Percentiles rank a stretch among this genome's conserved stretches.
These are phyloP conservation scores for Onychostruthus taczanowskii DNA, from an alignment of 2,113 vertebrate genomes.

Conservation along the genomic window DNA sequence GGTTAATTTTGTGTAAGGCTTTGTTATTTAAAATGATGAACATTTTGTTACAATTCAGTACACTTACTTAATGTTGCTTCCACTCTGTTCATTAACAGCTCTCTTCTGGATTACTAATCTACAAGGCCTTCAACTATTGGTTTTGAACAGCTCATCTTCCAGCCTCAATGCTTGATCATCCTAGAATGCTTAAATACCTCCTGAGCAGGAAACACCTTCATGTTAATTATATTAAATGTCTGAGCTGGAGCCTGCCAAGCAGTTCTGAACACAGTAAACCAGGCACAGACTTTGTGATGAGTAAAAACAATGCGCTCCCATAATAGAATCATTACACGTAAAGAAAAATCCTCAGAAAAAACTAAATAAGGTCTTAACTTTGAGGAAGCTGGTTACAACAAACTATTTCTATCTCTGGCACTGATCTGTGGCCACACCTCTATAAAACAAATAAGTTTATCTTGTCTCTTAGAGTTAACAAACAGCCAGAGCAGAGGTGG, in stretches of 20 bases:
- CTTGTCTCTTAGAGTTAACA: background rate
- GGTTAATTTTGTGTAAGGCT: slow-evolving; percentile 25
- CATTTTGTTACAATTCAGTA: slow-evolving; percentile 45
- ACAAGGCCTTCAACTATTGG: background rate
- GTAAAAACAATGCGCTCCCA: background rate
- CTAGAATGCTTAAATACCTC: background rate
- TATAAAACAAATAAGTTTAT: background rate
- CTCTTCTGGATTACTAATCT: slow-evolving; percentile 24
- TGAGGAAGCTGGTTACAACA: background rate
- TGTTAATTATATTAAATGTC: slow-evolving; percentile 40
- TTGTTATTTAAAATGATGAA: slow-evolving; percentile 41
- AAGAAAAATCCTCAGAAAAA: background rate
- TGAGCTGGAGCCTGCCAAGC: slow-evolving; percentile 9
- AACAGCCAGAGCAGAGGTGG: background rate
- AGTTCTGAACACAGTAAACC: background rate
- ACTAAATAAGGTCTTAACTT: background rate
- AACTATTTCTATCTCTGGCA: background rate
- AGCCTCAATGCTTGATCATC: slow-evolving; percentile 1
- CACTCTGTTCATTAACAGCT: slow-evolving; percentile 26
- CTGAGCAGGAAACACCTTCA: slow-evolving; percentile 38
- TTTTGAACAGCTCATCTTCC: slow-evolving; percentile 34
- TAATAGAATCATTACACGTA: background rate
- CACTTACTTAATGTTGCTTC: slow-evolving; percentile 38
- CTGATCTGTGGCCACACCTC: background rate
- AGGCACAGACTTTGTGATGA: background rate